Percentiles rank a stretch among this genome's conserved stretches.
Evolutionary conservation across 2,888 invertebrate species (phyloP).

Genomic region (Timema podura): DNA sequence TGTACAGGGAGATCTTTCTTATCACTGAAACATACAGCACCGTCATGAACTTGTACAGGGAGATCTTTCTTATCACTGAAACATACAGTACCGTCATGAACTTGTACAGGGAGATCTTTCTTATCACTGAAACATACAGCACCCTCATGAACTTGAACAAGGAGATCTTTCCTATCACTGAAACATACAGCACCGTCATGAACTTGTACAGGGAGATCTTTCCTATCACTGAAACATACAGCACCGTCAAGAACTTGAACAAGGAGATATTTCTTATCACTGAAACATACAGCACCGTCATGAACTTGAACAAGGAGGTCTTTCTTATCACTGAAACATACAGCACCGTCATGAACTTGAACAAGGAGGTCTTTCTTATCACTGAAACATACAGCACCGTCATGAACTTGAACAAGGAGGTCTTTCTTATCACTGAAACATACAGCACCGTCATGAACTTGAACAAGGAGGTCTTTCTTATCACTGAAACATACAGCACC

Average conservation of each 20-base stretch:
- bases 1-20: too few species aligned
- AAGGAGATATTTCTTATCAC: slow-evolving; percentile 78
- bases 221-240: too few species aligned
- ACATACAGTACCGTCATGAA: slow-evolving; percentile 42
- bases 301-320: slow-evolving; percentile 78
- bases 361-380: slow-evolving; percentile 79
- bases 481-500: slow-evolving; percentile 32
- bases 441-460: slow-evolving; percentile 52
- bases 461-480: slow-evolving; percentile 76
- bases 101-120: slow-evolving; percentile 81
- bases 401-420: slow-evolving; percentile 90
- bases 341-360: slow-evolving; percentile 73
- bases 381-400: slow-evolving; percentile 76
- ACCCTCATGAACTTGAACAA: slow-evolving; percentile 80
- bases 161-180: slow-evolving; percentile 80
- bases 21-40: too few species aligned
- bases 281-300: slow-evolving; percentile 43
- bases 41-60: slow-evolving; percentile 90
- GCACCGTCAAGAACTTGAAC: slow-evolving; percentile 91
- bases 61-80: slow-evolving; percentile 76
- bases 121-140: slow-evolving; percentile 41
- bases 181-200: slow-evolving; percentile 34
- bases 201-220: too few species aligned
- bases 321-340: slow-evolving; percentile 50
- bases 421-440: slow-evolving; percentile 69